Conservation (phyloP, 2,797 vertebrate species). For the Lateolabrax maculatus region DNA sequence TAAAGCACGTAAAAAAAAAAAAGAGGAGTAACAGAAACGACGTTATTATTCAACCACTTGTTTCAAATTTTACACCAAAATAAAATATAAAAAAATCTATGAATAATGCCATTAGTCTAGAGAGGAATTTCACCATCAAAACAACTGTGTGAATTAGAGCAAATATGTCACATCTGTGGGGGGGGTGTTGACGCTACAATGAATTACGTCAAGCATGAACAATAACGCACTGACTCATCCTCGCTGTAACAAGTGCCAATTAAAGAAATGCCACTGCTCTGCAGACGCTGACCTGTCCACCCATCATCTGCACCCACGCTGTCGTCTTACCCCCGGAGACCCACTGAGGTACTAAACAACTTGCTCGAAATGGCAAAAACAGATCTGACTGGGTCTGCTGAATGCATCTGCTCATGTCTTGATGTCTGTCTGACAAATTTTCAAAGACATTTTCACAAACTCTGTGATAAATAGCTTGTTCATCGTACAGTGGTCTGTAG, state of each 20-base stretch:
- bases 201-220: slow-evolving; percentile 59
- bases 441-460: slow-evolving; percentile 45
- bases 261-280: slow-evolving; percentile 71
- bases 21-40: slow-evolving; percentile 61
- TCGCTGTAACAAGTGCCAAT: slow-evolving; percentile 68
- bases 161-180: slow-evolving; percentile 48
- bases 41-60: slow-evolving; percentile 55
- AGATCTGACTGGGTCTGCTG: slow-evolving; percentile 62
- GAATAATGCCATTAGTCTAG: slow-evolving; percentile 39
- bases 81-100: slow-evolving; percentile 60
- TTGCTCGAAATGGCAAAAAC: slow-evolving; percentile 71
- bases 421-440: slow-evolving; percentile 31
- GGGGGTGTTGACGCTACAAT: slow-evolving; percentile 29
- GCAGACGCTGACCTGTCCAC: slow-evolving; percentile 51
- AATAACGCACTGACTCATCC: slow-evolving; percentile 50
- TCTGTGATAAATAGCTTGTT: slow-evolving; percentile 43
- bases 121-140: slow-evolving; percentile 52
- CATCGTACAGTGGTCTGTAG: not conserved
- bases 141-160: slow-evolving; percentile 59
- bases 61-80: slow-evolving; percentile 63
- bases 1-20: slow-evolving; percentile 66
- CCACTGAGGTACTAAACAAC: slow-evolving; percentile 3
- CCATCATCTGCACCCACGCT: slow-evolving; percentile 39
- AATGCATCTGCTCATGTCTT: slow-evolving; percentile 55
- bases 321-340: slow-evolving; percentile 7